Base-by-base conservation (phyloP, 2,797 vertebrate genomes). In the Acrossocheilus wenchowensis region DNA sequence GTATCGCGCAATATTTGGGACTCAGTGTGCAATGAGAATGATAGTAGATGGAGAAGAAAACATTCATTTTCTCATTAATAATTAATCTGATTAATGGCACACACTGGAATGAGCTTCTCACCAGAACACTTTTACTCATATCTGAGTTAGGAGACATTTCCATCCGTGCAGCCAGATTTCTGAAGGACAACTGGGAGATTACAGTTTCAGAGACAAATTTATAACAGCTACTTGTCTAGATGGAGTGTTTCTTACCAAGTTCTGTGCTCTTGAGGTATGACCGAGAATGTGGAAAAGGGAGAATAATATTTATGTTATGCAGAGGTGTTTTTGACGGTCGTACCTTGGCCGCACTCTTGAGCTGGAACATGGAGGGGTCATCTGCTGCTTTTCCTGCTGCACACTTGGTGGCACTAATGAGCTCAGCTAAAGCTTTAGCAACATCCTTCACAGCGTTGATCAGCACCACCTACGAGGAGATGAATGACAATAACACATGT, bases 371-470 rank as follows among this genome's bases (percentile, higher is more conserved):
- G 84, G 98, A 99, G 0, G 98, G 97, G 92, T 99, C 98, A 12
- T 99, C 98, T 0, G 98, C 97, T 0, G 97, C 93, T 89, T 99
- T 99, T 87, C 98, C 98, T 2, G 98, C 96, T 2, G 98, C 98
- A 91, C 98, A 98, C 92, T 99, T 99, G 88, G 98, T 99, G 89
- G 98, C 97, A 60, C 98, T 92, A 78, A 99, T 99, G 93, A 99
- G 97, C 87, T 99, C 98, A 1, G 97, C 98, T 90, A 99, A 95
- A 75, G 98, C 98, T 91, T 99, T 99, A 71, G 98, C 98, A 89
- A 99, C 98, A 19, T 99, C 98, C 87, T 98, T 97, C 82, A 99
- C 98, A 0, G 98, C 98, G 15, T 99, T 99, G 93, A 99, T 99
- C 87, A 99, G 92, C 84, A 99, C 98, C 91, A 99, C 98, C 98